Evolutionary conservation across 2,888 invertebrate species (phyloP), one percentile per base, ranked within the genome.

Genomic region (Hypsopygia costalis): DNA sequence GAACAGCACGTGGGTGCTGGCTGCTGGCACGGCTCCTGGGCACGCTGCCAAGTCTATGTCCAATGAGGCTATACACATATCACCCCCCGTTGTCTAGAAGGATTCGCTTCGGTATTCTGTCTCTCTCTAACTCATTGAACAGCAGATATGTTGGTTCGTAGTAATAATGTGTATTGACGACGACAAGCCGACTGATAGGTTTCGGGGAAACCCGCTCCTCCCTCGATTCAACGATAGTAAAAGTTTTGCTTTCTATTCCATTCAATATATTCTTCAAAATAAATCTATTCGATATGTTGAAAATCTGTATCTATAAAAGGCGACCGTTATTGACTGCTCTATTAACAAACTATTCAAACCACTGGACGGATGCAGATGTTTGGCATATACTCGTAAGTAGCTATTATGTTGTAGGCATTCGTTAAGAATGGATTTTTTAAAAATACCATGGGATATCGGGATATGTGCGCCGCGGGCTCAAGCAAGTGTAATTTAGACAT

Each of bases 21-120:
- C 55, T 57, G 60, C 52, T 64, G 71, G 69, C 69, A 65, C 68
- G 68, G 62, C 55, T 54, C 60, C 53, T 54, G 71, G 67, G 71
- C 69, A 69, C 53, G 58, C 42, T 71, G 81, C 82, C 81, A 83
- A 71, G 54, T 65, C 58, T 60, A 49, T 55, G 61, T 64, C 67
- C 63, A 62, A 57, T 62, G 58, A 65, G 64, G 60, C 55, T 55
- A 49, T 40, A 47, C 45, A 51, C 49, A 41, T 43, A 48, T 46
- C 47, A 45, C 51, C 46, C 53, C 47, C 44, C 37, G 39, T 38
- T 42, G 42, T 41, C 44, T 44, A 43, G 40, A 46, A 10, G 36
- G 29, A 32, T 36, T 46, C 33, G 35, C 30, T 7, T 6, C 30
- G 46, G 43, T 37, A n/a, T 16, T 44, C 43, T 41, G 41, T 60